Percentiles rank a stretch among this genome's conserved stretches.
phyloP scores from a whole-genome alignment of 2,113 vertebrate species.

The Smithornis capensis region DNA sequence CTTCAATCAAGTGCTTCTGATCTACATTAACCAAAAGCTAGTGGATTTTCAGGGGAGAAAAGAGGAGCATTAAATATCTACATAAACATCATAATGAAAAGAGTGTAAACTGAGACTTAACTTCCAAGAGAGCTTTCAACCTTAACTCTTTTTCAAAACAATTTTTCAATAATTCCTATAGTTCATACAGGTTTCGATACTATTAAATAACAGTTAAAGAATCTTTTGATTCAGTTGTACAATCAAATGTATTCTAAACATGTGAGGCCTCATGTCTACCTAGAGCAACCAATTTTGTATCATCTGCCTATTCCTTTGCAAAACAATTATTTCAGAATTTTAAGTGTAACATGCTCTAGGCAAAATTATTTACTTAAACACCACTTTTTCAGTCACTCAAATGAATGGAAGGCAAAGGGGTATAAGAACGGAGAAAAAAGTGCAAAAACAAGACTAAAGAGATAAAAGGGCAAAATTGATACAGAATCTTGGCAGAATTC shows the following conservation, averaged over 20 bases:
- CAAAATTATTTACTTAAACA: neutral
- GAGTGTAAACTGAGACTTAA: neutral
- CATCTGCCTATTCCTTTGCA: neutral
- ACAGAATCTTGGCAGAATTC: neutral
- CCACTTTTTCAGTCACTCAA: neutral
- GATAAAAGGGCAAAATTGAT: neutral
- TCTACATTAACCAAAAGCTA: slow-evolving; percentile 92
- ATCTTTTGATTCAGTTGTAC: neutral
- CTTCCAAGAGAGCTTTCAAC: neutral
- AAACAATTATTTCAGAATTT: neutral
- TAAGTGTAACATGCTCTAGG: neutral
- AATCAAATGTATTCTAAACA: neutral
- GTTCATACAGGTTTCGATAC: neutral
- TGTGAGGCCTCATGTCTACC: neutral
- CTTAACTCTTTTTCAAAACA: neutral
- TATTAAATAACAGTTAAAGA: neutral
- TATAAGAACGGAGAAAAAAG: neutral
- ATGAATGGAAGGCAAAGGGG: neutral
- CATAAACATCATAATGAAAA: neutral
- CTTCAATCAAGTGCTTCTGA: slow-evolving; percentile 94
- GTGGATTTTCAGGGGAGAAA: neutral
- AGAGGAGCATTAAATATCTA: neutral
- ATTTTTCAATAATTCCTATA: neutral
- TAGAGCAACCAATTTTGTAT: neutral
- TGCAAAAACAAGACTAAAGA: neutral